Conservation (phyloP, 2,113 vertebrate species). For the Pygoscelis adeliae region DNA sequence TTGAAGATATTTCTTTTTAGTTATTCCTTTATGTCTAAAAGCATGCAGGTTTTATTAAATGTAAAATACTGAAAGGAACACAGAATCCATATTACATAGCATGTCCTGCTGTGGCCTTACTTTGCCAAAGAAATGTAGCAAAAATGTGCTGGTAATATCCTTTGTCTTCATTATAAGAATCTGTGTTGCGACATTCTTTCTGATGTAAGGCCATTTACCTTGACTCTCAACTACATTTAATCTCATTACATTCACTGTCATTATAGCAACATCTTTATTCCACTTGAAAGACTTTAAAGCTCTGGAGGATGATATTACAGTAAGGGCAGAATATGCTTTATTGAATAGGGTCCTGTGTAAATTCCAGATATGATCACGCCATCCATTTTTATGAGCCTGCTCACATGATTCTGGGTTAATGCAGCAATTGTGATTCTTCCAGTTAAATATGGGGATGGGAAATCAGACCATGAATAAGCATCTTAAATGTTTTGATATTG, state of each 20-base stretch:
- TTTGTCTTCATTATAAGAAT: slow-evolving; percentile 74
- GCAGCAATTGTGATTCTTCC: not conserved
- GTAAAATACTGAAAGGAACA: slow-evolving; percentile 28
- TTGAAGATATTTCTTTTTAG: not conserved
- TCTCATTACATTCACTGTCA: slow-evolving; percentile 73
- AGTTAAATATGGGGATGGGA: not conserved
- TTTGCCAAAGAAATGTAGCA: slow-evolving; percentile 71
- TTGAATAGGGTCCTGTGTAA: slow-evolving; percentile 58
- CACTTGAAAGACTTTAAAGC: slow-evolving; percentile 74
- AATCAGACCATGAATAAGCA: not conserved
- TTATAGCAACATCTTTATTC: slow-evolving; percentile 73
- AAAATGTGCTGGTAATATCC: slow-evolving; percentile 42
- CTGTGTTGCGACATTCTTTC: slow-evolving; percentile 61
- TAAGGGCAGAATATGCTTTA: slow-evolving; percentile 47
- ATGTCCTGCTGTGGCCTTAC: slow-evolving; percentile 63
- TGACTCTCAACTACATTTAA: slow-evolving; percentile 71
- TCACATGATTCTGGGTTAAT: not conserved
- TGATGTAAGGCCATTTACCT: slow-evolving; percentile 77
- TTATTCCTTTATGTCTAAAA: slow-evolving; percentile 29
- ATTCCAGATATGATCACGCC: slow-evolving; percentile 35
- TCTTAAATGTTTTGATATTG: not conserved
- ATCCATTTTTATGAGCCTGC: slow-evolving; percentile 57
- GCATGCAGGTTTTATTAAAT: slow-evolving; percentile 21
- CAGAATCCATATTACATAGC: slow-evolving; percentile 20
- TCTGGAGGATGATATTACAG: slow-evolving; percentile 67